Conservation (phyloP, 2,113 vertebrate species). For the Nothocercus julius region DNA sequence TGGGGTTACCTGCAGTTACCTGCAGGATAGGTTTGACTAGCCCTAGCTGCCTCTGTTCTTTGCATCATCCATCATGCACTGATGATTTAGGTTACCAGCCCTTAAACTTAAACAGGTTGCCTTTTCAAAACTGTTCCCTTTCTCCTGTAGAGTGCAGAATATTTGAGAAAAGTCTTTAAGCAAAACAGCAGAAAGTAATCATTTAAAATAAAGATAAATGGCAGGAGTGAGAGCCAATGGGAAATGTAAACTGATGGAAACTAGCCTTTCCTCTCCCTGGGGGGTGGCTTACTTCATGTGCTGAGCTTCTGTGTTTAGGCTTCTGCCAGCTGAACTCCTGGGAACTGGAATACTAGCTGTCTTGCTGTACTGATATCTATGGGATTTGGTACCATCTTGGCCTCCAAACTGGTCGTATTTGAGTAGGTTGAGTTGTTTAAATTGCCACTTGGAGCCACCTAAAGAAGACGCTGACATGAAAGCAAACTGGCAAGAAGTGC, state of each 20-base stretch:
- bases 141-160: not conserved
- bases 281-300: not conserved
- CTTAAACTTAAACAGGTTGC: not conserved
- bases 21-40: not conserved
- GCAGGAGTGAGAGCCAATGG: not conserved
- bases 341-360: not conserved
- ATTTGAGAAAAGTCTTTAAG: not conserved
- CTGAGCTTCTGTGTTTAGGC: not conserved
- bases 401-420: not conserved
- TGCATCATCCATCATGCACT: not conserved
- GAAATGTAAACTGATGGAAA: not conserved
- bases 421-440: not conserved
- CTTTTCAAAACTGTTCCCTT: not conserved
- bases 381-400: not conserved
- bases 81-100: not conserved
- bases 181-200: not conserved
- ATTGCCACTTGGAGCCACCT: not conserved
- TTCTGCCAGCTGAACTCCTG: not conserved
- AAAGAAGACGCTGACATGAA: conserved; percentile 46
- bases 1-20: not conserved
- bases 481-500: not conserved
- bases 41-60: not conserved
- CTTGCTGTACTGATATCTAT: not conserved
- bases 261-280: not conserved
- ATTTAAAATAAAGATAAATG: conserved; percentile 2